These are phyloP conservation scores for Caenorhabditis sp. DNA, from an alignment of 2,888 invertebrate genomes.

Conservation along the genomic window DNA sequence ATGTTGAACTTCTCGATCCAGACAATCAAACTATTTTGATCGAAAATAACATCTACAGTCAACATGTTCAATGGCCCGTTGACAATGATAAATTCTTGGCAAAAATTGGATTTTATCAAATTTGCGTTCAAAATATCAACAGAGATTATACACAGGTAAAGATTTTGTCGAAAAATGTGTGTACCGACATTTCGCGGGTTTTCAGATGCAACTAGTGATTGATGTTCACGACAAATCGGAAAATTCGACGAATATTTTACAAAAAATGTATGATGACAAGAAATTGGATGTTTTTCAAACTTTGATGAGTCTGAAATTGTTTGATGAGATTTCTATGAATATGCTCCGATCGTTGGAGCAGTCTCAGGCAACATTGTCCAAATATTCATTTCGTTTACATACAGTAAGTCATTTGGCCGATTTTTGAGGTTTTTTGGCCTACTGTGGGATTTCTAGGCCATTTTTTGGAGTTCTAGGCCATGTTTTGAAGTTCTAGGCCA, in stretches of 20 bases:
- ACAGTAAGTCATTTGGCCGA: neutral
- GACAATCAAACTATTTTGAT: neutral
- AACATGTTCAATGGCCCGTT: neutral
- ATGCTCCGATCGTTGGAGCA: neutral
- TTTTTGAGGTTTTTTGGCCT: too few relatives aligned
- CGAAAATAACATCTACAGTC: neutral
- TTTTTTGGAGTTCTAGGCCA: too few relatives aligned
- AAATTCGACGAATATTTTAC: neutral
- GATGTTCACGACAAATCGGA: neutral
- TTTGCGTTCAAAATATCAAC: neutral
- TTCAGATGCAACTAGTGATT: neutral
- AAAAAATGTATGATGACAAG: neutral
- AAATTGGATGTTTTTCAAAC: neutral
- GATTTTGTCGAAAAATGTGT: neutral
- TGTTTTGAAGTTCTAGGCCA: too few relatives aligned
- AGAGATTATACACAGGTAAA: neutral
- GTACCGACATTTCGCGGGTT: neutral
- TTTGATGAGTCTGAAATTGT: neutral
- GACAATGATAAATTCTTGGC: neutral
- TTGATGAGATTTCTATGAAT: neutral
- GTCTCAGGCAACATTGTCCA: neutral
- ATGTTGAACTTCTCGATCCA: neutral
- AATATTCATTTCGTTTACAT: neutral
- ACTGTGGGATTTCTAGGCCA: too few relatives aligned
- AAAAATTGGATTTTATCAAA: neutral